A percentile compares a stretch with the other conserved stretches of the same genome.
Conservation (phyloP, 2,113 vertebrate genomes). For the Chascanopsetta lugubris region DNA sequence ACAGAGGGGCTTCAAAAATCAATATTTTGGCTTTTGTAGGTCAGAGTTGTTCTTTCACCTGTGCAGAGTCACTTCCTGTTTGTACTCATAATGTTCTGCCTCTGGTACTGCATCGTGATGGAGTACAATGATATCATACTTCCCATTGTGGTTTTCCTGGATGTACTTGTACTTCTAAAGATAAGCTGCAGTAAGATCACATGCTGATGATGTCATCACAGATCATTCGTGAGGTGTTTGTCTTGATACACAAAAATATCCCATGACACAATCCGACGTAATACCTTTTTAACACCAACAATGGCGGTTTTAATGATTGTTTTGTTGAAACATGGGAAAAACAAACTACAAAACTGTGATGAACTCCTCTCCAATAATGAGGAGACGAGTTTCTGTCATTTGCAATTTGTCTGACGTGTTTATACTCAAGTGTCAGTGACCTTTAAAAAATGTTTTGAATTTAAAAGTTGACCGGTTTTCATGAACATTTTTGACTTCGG, state of each 20-base stretch:
- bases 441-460: too few relatives aligned
- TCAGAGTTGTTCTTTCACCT: slow-evolving; percentile 14
- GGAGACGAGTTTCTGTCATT: too few relatives aligned
- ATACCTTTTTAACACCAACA: too few relatives aligned
- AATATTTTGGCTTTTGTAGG: slow-evolving; percentile 70
- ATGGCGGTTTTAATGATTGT: too few relatives aligned
- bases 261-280: not conserved
- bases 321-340: too few relatives aligned
- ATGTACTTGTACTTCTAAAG: not conserved
- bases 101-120: not conserved
- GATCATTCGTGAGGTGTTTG: too few relatives aligned
- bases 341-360: too few relatives aligned
- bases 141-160: not conserved
- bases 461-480: not conserved
- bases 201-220: not conserved
- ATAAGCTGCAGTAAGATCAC: not conserved
- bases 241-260: too few relatives aligned
- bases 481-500: too few relatives aligned
- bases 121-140: not conserved
- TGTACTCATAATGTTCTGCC: not conserved
- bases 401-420: too few relatives aligned
- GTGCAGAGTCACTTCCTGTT: slow-evolving; percentile 4
- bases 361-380: too few relatives aligned
- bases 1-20: slow-evolving; percentile 55
- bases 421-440: too few relatives aligned